Base-by-base conservation (phyloP, 2,797 vertebrate genomes). In the Meda fulgida region DNA sequence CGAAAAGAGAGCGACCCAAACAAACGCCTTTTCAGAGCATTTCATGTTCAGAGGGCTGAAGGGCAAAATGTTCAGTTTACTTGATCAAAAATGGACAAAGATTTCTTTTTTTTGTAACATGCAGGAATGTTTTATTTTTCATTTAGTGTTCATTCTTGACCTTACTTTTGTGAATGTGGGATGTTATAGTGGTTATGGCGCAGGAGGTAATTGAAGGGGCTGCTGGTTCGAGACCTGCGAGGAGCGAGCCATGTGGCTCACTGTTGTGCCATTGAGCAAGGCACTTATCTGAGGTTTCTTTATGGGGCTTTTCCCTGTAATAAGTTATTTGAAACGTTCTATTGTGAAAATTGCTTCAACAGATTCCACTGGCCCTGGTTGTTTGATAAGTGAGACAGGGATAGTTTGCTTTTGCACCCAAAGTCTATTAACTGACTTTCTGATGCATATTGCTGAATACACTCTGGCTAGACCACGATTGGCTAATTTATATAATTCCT, bases 1-100 rank as follows among this genome's bases (percentile, higher is more conserved):
- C 0, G 48, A 73, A 69, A 29, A 48, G 63, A 60, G 82, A 65
- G 51, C 46, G 53, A 79, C 78, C 78, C 75, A 76, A 83, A 88
- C 82, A 80, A 84, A 67, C 0, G 36, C 43, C 43, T 21, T 78
- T 80, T 26, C 18, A 79, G 43, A 53, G n/a, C 34, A 18, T 79
- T 72, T 75, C 5, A 29, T 84, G n/a, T 77, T 66, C n/a, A 29
- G n/a, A 67, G 48, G 40, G 40, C 70, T 51, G 9, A 75, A 76
- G 23, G 81, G 31, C 31, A 18, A 40, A 34, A 29, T 65, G 23
- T 71, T 70, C 55, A 14, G 55, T 82, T 79, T 36, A 23, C 26
- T 29, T 73, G 21, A 58, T 48, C n/a, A 58, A 26, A 63, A 16
- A 16, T 63, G 7, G 29, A 75, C 13, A 38, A 55, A 4, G n/a